Percentiles rank a stretch among this genome's conserved stretches.
Evolutionary conservation across 1,140 invertebrate genomes (phyloP).

Genomic region (Eumaeus atala): DNA sequence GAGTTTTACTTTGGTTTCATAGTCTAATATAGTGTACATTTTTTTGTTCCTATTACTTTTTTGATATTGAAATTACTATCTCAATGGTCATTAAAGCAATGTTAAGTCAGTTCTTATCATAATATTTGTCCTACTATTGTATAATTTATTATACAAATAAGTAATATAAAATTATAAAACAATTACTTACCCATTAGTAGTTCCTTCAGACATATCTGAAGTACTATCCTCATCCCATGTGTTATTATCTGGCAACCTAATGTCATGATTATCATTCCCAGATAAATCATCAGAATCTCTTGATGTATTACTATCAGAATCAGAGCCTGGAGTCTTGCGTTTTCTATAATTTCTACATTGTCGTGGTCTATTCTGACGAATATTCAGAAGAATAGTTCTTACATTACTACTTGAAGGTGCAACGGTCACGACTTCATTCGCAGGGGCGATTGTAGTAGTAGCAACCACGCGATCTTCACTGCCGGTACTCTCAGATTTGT

Average conservation of each 20-base stretch:
- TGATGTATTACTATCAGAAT: constrained; percentile 52
- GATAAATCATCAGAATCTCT: constrained; percentile 61
- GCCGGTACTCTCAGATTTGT: constrained; percentile 68
- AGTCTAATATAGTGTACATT: no score
- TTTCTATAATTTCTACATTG: constrained; percentile 52
- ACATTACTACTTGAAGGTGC: constrained; percentile 54
- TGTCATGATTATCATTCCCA: constrained; percentile 30
- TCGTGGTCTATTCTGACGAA: constrained; percentile 33
- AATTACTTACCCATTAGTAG: constrained; percentile 28
- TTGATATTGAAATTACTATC: no score
- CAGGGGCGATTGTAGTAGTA: constrained; percentile 31
- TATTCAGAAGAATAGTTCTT: constrained; percentile 45
- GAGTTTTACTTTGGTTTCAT: no score
- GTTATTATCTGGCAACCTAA: constrained; percentile 17
- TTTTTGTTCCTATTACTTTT: no score
- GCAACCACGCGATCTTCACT: constrained; percentile 47
- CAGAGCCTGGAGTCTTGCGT: constrained; percentile 52
- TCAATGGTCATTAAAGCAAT: no score
- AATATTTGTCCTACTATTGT: no score
- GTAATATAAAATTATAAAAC: no score
- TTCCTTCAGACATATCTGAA: constrained; percentile 24
- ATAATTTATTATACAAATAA: no score
- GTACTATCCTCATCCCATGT: constrained; percentile 26
- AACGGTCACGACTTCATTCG: constrained; percentile 47
- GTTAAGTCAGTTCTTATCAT: no score